These are phyloP conservation scores for Cyrtonyx montezumae DNA, from an alignment of 2,113 vertebrate species.

Conservation along the genomic window DNA sequence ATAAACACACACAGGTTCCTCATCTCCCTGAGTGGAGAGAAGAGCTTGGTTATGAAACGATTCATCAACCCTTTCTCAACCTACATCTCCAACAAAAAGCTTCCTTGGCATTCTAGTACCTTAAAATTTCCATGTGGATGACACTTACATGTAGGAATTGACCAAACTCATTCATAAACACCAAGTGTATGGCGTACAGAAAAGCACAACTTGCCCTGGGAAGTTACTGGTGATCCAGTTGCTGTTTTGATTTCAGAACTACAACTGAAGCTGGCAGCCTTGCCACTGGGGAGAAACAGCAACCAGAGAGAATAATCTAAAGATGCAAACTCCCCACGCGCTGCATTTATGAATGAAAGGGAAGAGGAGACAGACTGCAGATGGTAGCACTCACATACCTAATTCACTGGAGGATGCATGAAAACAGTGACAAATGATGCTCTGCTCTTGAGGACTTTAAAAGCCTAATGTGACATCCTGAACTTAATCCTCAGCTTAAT, in stretches of 20 bases:
- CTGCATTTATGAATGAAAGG: conserved; percentile 11
- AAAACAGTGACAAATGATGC: neutral
- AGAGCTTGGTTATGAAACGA: neutral
- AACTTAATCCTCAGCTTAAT: neutral
- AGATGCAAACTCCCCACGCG: neutral
- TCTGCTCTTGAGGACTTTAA: neutral
- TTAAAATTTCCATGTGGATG: neutral
- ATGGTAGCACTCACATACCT: neutral
- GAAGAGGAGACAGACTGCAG: neutral
- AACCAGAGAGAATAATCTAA: neutral
- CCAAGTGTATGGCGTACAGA: neutral
- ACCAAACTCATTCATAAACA: neutral
- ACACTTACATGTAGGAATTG: neutral
- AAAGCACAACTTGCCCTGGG: accelerated
- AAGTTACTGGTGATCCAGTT: neutral
- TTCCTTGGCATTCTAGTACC: neutral
- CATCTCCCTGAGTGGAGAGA: neutral
- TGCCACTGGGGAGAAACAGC: neutral
- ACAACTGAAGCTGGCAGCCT: conserved; percentile 6
- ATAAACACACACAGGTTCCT: accelerated
- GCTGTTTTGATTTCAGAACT: neutral
- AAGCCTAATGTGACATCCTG: neutral
- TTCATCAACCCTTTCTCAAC: neutral
- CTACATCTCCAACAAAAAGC: neutral
- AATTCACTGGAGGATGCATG: neutral